Conservation (phyloP, 2,888 invertebrate genomes). For the Cephus pulcher region DNA sequence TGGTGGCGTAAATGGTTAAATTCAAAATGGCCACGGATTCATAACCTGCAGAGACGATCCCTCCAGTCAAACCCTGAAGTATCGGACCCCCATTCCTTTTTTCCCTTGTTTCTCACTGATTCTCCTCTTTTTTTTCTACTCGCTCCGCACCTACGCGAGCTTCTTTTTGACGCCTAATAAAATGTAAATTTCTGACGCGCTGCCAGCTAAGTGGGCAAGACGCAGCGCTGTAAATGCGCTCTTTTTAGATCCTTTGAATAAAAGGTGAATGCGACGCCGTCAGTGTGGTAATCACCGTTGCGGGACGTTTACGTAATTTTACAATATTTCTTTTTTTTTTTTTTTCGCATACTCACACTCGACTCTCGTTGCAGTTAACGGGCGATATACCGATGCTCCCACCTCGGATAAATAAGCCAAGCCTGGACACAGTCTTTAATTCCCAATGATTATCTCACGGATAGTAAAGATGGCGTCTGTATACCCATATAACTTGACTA, state of each 20-base stretch:
- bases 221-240: neutral
- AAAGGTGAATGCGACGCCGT: slow-evolving; percentile 43
- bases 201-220: neutral
- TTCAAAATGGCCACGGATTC: neutral
- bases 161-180: neutral
- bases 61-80: neutral
- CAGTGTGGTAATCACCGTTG: slow-evolving; percentile 56
- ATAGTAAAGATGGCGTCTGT: neutral
- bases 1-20: slow-evolving; percentile 24
- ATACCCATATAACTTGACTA: neutral
- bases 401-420: neutral
- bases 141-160: slow-evolving; percentile 28
- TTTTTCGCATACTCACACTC: slow-evolving; percentile 9
- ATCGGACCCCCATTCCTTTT: neutral
- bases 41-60: neutral
- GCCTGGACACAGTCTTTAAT: neutral
- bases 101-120: neutral
- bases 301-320: slow-evolving; percentile 63
- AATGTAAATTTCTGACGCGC: neutral
- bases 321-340: slow-evolving; percentile 37
- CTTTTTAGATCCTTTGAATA: slow-evolving; percentile 15
- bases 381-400: neutral
- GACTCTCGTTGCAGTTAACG: neutral
- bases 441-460: neutral
- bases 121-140: slow-evolving; percentile 8